A percentile compares a stretch with the other conserved stretches of the same genome.
phyloP scores from a whole-genome alignment of 2,888 invertebrate species.

The Altica lythri region DNA sequence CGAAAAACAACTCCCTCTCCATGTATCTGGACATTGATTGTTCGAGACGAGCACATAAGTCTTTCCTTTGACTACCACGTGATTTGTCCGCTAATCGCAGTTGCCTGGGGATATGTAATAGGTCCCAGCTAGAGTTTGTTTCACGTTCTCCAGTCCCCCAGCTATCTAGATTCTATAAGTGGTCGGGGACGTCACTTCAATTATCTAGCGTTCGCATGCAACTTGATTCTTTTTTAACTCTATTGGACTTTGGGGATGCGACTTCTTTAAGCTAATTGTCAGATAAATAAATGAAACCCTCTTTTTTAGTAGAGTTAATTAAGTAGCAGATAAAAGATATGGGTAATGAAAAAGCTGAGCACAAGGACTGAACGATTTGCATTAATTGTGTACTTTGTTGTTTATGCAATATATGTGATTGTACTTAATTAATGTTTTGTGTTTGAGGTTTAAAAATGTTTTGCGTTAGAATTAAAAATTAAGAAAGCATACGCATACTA shows the following conservation, averaged over 20 bases:
- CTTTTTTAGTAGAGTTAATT: conserved; percentile 34
- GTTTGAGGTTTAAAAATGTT: no score
- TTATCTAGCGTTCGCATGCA: conserved; percentile 43
- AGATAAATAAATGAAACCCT: conserved; percentile 42
- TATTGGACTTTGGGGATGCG: conserved; percentile 48
- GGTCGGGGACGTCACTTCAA: conserved; percentile 44
- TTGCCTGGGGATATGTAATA: conserved; percentile 53
- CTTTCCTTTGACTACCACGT: conserved; percentile 52
- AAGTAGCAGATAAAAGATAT: conserved; percentile 34
- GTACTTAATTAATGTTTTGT: not conserved
- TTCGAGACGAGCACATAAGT: conserved; percentile 56
- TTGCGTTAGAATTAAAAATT: no score
- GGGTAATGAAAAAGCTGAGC: conserved; percentile 16
- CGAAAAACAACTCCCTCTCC: conserved; percentile 46
- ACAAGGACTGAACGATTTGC: conserved; percentile 27
- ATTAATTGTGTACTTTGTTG: conserved; percentile 16
- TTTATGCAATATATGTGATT: conserved; percentile 12
- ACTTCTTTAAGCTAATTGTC: conserved; percentile 46
- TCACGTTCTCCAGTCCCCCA: conserved; percentile 32
- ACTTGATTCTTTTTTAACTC: conserved; percentile 45
- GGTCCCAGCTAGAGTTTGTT: conserved; percentile 45
- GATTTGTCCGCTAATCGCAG: conserved; percentile 57
- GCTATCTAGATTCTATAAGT: conserved; percentile 45
- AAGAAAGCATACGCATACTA: no score
- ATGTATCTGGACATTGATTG: conserved; percentile 54